Conservation (phyloP, 2,797 vertebrate species). For the Lagodon rhomboides region DNA sequence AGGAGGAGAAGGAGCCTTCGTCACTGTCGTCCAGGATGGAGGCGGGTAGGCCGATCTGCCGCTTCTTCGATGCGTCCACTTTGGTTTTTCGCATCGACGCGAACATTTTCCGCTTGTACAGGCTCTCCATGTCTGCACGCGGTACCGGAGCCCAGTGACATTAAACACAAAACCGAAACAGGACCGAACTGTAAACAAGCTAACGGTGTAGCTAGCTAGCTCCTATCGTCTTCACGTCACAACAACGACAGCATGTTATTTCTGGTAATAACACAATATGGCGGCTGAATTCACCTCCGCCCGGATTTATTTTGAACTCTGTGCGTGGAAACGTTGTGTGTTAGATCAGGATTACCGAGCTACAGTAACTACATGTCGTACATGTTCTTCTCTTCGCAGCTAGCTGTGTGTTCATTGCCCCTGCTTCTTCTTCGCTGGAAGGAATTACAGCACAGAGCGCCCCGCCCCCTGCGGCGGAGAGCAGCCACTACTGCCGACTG, state of each 20-base stretch:
- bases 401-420: slow-evolving; percentile 62
- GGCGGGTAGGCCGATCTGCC: slow-evolving; percentile 79
- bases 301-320: not conserved
- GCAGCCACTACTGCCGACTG: not conserved
- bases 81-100: slow-evolving; percentile 84
- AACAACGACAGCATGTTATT: not conserved
- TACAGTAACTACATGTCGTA: not conserved
- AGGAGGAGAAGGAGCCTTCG: slow-evolving; percentile 82
- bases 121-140: slow-evolving; percentile 78
- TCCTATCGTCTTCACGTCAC: slow-evolving; percentile 24
- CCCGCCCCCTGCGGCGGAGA: slow-evolving; percentile 5
- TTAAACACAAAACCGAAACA: slow-evolving; percentile 34
- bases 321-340: not conserved
- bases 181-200: slow-evolving; percentile 12
- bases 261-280: slow-evolving; percentile 7
- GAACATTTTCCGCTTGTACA: slow-evolving; percentile 84
- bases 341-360: fast-evolving
- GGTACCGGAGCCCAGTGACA: slow-evolving; percentile 48
- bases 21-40: slow-evolving; percentile 84
- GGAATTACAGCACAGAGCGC: not conserved
- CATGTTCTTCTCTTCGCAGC: not conserved
- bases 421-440: slow-evolving; percentile 36
- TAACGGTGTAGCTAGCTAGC: slow-evolving; percentile 26
- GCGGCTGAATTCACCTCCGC: not conserved
- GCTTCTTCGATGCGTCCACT: slow-evolving; percentile 74